A percentile compares a stretch with the other conserved stretches of the same genome.
Evolutionary conservation across 2,797 vertebrate species (phyloP).

Genomic region (Enteromius mattozi): DNA sequence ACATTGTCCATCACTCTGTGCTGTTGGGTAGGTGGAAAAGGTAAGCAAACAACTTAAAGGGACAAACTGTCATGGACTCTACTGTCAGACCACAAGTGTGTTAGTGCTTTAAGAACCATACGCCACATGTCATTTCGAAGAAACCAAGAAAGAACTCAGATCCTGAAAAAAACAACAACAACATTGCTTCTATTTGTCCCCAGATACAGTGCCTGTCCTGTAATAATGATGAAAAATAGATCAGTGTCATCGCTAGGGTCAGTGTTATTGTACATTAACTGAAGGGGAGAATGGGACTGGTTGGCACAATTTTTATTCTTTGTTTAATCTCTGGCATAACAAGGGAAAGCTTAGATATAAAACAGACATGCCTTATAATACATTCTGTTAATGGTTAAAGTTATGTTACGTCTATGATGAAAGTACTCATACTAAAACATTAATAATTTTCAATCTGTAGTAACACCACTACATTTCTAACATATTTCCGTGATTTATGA

Average conservation of each 20-base stretch:
- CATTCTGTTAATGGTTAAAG: background rate
- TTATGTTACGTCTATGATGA: background rate
- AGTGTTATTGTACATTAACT: background rate
- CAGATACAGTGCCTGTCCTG: slow-evolving; percentile 5
- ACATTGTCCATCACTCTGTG: background rate
- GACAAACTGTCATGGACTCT: background rate
- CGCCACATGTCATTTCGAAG: background rate
- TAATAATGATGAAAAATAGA: slow-evolving; percentile 12
- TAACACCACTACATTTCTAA: background rate
- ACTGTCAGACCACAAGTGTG: background rate
- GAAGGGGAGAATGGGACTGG: background rate
- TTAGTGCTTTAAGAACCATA: slow-evolving; percentile 8
- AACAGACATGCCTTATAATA: background rate
- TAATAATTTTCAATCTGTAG: background rate
- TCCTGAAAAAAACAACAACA: background rate
- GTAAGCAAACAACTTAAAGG: background rate
- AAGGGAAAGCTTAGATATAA: background rate
- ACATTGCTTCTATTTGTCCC: background rate
- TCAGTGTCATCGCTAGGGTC: background rate
- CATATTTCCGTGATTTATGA: background rate
- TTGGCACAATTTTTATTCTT: background rate
- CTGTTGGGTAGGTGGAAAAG: background rate
- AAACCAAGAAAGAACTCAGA: background rate
- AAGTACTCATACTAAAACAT: background rate
- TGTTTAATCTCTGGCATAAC: background rate